A percentile compares a stretch with the other conserved stretches of the same genome.
phyloP scores from a whole-genome alignment of 2,797 vertebrate species.

The Stomatorhinus walkeri region DNA sequence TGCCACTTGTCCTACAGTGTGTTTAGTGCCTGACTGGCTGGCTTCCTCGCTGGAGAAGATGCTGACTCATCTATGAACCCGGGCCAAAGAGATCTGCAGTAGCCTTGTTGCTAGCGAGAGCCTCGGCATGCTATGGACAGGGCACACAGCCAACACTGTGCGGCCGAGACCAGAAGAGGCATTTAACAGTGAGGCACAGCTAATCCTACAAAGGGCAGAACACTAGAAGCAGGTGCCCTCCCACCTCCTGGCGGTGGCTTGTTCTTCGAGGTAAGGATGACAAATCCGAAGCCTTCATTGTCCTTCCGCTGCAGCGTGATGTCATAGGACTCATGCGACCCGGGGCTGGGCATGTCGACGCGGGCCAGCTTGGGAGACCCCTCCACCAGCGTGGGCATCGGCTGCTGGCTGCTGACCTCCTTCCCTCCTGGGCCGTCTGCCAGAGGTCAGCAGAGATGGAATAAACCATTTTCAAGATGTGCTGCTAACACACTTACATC shows the following conservation, averaged over 20 bases:
- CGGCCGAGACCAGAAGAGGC: neutral
- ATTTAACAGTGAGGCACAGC: neutral
- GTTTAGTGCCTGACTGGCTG: neutral
- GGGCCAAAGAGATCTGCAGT: neutral
- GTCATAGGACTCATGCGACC: conserved; percentile 70
- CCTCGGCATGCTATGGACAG: neutral
- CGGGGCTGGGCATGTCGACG: conserved; percentile 43
- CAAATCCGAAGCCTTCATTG: conserved; percentile 93
- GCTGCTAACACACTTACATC: neutral
- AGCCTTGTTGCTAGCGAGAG: neutral
- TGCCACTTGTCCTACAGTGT: neutral
- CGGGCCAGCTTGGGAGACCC: conserved; percentile 65
- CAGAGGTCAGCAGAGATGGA: conserved; percentile 13
- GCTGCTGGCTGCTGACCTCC: conserved; percentile 42
- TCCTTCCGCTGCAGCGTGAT: conserved; percentile 81
- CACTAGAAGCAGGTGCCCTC: conserved; percentile 25
- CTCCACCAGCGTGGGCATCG: conserved; percentile 55
- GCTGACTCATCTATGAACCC: neutral
- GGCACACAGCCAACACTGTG: neutral
- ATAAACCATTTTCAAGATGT: neutral
- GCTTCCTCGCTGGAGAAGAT: neutral
- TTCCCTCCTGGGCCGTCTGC: conserved; percentile 55
- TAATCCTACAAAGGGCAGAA: neutral
- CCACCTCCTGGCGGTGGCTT: conserved; percentile 91
- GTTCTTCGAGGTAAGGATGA: conserved; percentile 95